Conservation (phyloP, 2,888 invertebrate genomes). For the Phyto melanocephala region DNA sequence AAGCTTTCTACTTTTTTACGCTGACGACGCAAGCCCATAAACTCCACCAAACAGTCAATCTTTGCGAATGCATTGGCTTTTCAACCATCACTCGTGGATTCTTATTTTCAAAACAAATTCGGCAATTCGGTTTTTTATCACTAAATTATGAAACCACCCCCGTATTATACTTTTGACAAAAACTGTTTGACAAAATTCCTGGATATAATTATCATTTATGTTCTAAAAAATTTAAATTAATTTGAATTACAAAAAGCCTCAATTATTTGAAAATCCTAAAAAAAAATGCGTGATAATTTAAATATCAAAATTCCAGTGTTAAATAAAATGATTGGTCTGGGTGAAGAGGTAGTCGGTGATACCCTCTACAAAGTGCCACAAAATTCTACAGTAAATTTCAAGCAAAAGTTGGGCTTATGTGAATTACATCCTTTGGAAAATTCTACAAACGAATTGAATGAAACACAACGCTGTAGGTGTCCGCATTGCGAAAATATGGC, state of each 20-base stretch:
- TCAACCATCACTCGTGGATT: no score
- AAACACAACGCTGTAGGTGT: conserved; percentile 66
- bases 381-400: conserved; percentile 70
- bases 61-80: no score
- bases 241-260: background rate
- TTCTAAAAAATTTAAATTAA: no score
- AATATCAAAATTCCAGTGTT: conserved; percentile 72
- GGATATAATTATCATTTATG: background rate
- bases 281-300: conserved; percentile 65
- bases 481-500: conserved; percentile 75
- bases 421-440: conserved; percentile 19
- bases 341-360: conserved; percentile 65
- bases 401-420: conserved; percentile 34
- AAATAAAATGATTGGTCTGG: conserved; percentile 70
- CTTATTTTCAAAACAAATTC: no score
- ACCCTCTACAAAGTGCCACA: conserved; percentile 70
- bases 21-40: no score
- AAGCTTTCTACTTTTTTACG: no score
- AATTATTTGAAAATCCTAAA: background rate
- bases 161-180: no score
- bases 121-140: no score
- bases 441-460: background rate
- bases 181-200: no score
- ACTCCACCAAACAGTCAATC: no score
- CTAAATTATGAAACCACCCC: no score